Base-by-base conservation (phyloP, 2,888 invertebrate species). In the Venusia cambrica region DNA sequence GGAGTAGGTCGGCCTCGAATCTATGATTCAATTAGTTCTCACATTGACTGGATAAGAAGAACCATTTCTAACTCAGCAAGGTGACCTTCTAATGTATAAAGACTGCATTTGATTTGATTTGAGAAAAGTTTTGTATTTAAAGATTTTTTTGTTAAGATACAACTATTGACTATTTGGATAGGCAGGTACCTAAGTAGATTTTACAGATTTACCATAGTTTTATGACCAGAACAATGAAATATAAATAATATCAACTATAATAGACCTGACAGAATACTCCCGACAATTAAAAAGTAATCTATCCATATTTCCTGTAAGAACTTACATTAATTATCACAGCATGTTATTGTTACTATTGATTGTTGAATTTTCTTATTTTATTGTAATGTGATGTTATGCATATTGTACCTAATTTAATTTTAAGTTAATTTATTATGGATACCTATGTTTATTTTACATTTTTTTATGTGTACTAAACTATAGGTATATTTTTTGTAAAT, bases 21-120 rank as follows among this genome's bases (percentile, higher is more conserved):
- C 77, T 95, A 95, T 61, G 95, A 96, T 59, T 92, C 93, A 61
- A 92, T 95, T 30, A 89, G 92, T 5, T 93, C 95, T 0, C 95
- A 95, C 63, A 89, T 95, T 10, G 94, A 94, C 48, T 96, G 96
- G 96, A 94, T 96, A 57, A 88, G 90, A 56, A 91, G 94, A 54
- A 94, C 94, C 4, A 91, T 95, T 38, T 89, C 89, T 49, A 75
- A 85, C 50, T 71, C 83, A 10, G 75, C 79, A 7, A 81, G 84
- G 60, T 85, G 85, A 85, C 80, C 66, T 53, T 31, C 31, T 10
- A n/a, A n/a, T n/a, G n/a, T n/a, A n/a, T n/a, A 52, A 74, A 74
- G 74, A 79, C 76, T 77, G 73, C 54, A 63, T 58, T 57, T 61
- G 39, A 28, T 32, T 34, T 47, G 28, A n/a, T 37, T 29, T 26